Conservation (phyloP, 2,797 vertebrate species). For the Poeciliopsis infans region DNA sequence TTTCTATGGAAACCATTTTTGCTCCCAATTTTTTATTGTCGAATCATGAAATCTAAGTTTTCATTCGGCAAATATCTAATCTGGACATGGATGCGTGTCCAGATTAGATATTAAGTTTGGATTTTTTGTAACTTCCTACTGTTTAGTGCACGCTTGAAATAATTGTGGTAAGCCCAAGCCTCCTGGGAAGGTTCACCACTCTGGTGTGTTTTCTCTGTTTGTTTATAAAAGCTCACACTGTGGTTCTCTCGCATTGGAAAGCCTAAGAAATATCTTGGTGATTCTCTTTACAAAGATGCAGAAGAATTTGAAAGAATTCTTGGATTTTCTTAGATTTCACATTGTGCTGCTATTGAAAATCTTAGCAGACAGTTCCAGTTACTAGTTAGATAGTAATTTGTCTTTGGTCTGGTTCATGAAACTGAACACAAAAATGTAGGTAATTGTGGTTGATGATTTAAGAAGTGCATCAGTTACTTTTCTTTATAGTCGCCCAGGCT, state of each 20-base stretch:
- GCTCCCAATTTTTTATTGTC: neutral
- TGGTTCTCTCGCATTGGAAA: neutral
- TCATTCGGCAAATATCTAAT: neutral
- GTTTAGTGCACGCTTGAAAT: neutral
- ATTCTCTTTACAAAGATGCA: neutral
- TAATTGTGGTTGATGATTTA: neutral
- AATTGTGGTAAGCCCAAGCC: neutral
- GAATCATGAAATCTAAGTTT: neutral
- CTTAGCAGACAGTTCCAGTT: neutral
- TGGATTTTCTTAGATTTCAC: neutral
- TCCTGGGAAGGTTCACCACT: neutral
- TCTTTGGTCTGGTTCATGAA: neutral
- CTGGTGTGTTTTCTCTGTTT: neutral
- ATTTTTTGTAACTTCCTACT: neutral
- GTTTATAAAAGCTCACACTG: neutral
- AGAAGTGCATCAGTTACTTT: neutral
- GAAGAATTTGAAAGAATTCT: neutral
- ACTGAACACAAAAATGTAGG: neutral
- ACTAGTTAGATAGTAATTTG: too few species aligned
- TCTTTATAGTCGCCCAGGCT: neutral
- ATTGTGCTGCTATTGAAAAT: neutral
- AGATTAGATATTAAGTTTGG: neutral
- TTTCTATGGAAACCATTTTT: neutral
- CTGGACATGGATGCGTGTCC: neutral
- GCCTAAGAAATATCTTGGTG: neutral